These are phyloP conservation scores for Ceratina japonica DNA, from an alignment of 1,140 invertebrate genomes.

Conservation along the genomic window DNA sequence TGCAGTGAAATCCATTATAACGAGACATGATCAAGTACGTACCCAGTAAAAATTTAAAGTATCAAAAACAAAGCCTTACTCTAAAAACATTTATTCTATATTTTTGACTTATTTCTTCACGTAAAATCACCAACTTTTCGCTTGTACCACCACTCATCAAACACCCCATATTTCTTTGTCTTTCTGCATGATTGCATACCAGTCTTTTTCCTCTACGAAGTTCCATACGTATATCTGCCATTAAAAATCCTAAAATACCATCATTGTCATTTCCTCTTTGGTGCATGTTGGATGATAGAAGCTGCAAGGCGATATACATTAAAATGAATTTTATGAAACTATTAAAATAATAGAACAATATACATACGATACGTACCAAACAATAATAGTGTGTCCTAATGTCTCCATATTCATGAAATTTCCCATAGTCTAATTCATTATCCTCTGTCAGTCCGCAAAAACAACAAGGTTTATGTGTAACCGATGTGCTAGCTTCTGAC, in stretches of 20 bases:
- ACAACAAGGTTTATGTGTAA: conserved; percentile 66
- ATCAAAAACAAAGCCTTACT: not conserved
- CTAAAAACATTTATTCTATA: not conserved
- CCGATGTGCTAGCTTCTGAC: not conserved
- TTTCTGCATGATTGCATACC: conserved; percentile 68
- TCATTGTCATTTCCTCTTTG: conserved; percentile 82
- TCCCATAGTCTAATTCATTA: conserved; percentile 80
- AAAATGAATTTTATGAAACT: not conserved
- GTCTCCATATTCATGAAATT: conserved; percentile 76
- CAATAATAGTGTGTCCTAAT: conserved; percentile 81
- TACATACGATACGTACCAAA: conserved; percentile 71
- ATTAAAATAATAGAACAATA: not conserved
- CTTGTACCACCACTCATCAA: not conserved
- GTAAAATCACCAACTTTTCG: not conserved
- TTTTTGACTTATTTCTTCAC: not conserved
- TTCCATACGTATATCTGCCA: conserved; percentile 82
- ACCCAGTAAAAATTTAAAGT: not conserved
- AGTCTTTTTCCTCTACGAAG: conserved; percentile 80
- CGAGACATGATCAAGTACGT: not conserved
- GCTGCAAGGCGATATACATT: conserved; percentile 72
- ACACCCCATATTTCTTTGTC: not conserved
- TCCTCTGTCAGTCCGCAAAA: conserved; percentile 78
- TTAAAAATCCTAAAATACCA: conserved; percentile 84
- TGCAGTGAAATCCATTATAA: not conserved
- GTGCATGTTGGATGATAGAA: conserved; percentile 83